phyloP scores from a whole-genome alignment of 1,140 invertebrate genomes.

The Mizuhopecten yessoensis region DNA sequence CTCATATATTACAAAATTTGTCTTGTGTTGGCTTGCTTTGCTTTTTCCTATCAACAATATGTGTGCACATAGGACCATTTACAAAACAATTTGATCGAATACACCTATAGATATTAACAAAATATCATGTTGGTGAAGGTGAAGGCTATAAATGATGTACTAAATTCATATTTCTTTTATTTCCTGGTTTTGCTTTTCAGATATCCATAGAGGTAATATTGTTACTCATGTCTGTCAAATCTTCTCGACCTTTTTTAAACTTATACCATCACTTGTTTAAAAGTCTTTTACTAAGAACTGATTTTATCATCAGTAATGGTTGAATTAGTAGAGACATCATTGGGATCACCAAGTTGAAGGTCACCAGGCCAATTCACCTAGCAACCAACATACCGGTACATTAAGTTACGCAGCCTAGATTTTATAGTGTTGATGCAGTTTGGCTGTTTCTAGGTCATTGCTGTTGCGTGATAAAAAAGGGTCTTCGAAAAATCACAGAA shows the following conservation, averaged over 20 bases:
- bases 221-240: not conserved
- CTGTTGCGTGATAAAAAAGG: too few relatives aligned
- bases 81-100: not conserved
- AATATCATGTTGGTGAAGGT: too few relatives aligned
- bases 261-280: not conserved
- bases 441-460: too few relatives aligned
- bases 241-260: not conserved
- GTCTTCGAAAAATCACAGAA: too few relatives aligned
- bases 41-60: not conserved
- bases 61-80: too few relatives aligned
- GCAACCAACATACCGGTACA: too few relatives aligned
- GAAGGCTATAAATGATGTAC: not conserved
- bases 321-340: not conserved
- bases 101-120: too few relatives aligned
- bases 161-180: not conserved
- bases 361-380: too few relatives aligned
- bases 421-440: too few relatives aligned
- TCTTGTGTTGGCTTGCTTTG: not conserved
- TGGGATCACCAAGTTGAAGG: too few relatives aligned
- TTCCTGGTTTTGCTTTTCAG: constrained; percentile 24
- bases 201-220: constrained; percentile 17
- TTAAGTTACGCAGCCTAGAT: too few relatives aligned
- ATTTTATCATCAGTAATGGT: not conserved
- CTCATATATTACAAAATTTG: too few relatives aligned
- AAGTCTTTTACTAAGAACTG: not conserved